Base-by-base conservation (phyloP, 2,113 vertebrate species). In the Cricetomys ansorgei region DNA sequence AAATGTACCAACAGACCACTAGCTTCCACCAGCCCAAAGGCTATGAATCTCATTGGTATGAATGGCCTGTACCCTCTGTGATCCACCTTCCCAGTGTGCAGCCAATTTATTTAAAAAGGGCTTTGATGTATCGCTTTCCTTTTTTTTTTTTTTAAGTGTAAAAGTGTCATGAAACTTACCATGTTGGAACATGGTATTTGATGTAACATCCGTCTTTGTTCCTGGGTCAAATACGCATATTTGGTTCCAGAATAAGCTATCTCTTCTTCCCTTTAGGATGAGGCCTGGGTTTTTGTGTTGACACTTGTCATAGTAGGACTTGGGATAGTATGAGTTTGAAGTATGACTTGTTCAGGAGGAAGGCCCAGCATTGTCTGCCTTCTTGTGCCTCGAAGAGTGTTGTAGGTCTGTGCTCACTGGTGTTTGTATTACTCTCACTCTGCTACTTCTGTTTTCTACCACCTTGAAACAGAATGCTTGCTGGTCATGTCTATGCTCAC, bases 271-370 rank as follows among this genome's bases (percentile, higher is more conserved):
- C 5, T 55, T 88, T 53, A n/a, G 31, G 48, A 37, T 55, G 48
- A 70, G 7, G 55, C 21, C 37, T 55, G 27, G 25, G 43, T 48
- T 76, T 79, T 55, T 23, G 53, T 55, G 65, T 70, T 65, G 48
- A 88, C 85, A 88, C n/a, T n/a, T n/a, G n/a, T n/a, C n/a, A n/a
- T n/a, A 55, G 85, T 50, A n/a, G n/a, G 27, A 48, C 40, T 88
- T 48, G 4, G 50, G 19, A 34, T 70, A 67, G 34, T 55, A 12
- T 81, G 29, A 27, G 34, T 87, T 57, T 91, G 87, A 94, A 69
- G 55, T 67, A 29, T 89, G 53, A 31, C 40, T 50, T 2, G 4
- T 48, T 72, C 34, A 34, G 55, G 17, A 67, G 23, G 16, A 79
- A 75, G 13, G 5, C 31, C 4, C 3, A 25, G 67, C 9, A 40